Evolutionary conservation across 92 coral and sea anemone genomes (phyloP).

Genomic region (Palythoa grandis): DNA sequence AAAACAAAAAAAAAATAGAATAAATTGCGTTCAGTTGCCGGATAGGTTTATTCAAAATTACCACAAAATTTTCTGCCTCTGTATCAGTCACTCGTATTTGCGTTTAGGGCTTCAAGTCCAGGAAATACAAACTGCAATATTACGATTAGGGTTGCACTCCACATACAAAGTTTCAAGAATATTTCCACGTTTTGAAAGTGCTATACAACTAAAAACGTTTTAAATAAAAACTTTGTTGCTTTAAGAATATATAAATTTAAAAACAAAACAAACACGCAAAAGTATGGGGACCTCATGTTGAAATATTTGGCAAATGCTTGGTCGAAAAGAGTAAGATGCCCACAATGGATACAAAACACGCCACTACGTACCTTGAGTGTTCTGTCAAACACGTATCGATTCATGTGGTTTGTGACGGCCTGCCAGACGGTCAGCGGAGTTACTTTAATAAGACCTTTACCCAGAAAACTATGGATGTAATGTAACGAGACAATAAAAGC

Average conservation of each 20-base stretch:
- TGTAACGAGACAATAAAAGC: not conserved
- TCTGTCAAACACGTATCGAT: constrained; percentile 82
- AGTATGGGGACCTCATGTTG: not conserved
- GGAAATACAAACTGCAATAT: no score
- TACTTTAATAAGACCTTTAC: constrained; percentile 84
- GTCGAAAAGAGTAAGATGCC: not conserved
- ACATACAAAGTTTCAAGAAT: no score
- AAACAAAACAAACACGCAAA: not conserved
- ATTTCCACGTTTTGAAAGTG: no score
- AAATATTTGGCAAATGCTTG: not conserved
- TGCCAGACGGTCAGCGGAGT: constrained; percentile 87
- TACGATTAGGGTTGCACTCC: no score
- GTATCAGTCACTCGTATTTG: no score
- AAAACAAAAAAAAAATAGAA: no score
- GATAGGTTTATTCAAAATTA: no score
- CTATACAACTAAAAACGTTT: no score
- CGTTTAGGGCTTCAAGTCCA: no score
- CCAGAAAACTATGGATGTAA: constrained; percentile 71
- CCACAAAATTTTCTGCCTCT: no score
- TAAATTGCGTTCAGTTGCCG: no score
- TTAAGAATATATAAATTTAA: not conserved
- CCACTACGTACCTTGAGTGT: constrained; percentile 79
- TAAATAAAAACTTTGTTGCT: not conserved
- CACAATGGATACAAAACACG: no score
- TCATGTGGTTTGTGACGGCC: constrained; percentile 75